Conservation (phyloP, 2,113 vertebrate genomes). For the Corydoras sp. region DNA sequence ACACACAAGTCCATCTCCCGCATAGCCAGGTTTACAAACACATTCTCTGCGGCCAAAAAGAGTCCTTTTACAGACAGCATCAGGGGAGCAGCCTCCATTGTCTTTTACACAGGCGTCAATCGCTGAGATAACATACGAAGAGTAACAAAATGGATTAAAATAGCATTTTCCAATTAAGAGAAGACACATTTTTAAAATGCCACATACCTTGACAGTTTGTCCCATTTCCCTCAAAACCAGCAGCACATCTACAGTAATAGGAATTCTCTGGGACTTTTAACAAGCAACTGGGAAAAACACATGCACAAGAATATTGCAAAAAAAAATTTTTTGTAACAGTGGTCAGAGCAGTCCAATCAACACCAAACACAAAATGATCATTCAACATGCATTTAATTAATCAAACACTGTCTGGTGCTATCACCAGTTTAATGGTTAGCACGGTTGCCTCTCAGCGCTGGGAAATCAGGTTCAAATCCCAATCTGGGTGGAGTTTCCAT, state of each 20-base stretch:
- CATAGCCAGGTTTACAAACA: slow-evolving; percentile 67
- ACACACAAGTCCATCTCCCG: slow-evolving; percentile 82
- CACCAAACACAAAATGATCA: background rate
- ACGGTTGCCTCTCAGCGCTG: no score
- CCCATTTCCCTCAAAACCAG: slow-evolving; percentile 84
- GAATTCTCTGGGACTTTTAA: slow-evolving; percentile 13
- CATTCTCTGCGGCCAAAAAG: slow-evolving; percentile 73
- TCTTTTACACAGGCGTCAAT: slow-evolving; percentile 67
- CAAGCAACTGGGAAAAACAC: slow-evolving; percentile 29
- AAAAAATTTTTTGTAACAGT: background rate
- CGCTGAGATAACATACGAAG: slow-evolving; percentile 53
- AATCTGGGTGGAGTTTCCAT: no score
- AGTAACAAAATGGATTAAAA: background rate
- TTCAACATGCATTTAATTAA: no score
- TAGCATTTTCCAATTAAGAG: no score
- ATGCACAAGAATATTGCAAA: slow-evolving; percentile 2
- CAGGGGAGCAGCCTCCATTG: slow-evolving; percentile 78
- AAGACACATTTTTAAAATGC: background rate
- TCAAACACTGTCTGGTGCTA: background rate
- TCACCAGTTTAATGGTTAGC: background rate
- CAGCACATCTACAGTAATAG: slow-evolving; percentile 73
- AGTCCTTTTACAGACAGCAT: slow-evolving; percentile 78
- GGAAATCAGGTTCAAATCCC: no score
- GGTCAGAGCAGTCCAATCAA: background rate
- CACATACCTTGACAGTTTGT: slow-evolving; percentile 76